These are phyloP conservation scores for Lysiphlebus fabarum DNA, from an alignment of 1,140 invertebrate genomes.

Conservation along the genomic window DNA sequence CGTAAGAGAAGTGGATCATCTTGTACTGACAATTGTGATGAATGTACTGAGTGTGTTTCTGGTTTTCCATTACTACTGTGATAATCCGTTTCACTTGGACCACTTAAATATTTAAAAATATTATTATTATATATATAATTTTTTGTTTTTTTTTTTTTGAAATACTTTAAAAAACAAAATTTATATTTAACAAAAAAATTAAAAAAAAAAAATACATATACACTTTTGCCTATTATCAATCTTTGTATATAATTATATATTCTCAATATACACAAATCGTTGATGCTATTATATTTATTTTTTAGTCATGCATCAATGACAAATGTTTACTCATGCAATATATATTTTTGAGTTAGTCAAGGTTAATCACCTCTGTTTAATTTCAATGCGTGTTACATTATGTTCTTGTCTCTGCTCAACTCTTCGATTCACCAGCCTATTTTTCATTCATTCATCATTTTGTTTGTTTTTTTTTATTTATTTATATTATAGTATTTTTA, in stretches of 20 bases:
- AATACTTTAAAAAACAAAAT: too few species aligned
- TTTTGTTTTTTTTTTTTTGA: too few species aligned
- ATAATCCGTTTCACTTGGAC: constrained; percentile 53
- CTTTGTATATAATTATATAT: neutral
- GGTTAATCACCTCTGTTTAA: constrained; percentile 64
- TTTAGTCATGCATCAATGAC: too few species aligned
- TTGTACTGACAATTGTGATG: constrained; percentile 57
- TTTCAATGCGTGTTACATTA: constrained; percentile 67
- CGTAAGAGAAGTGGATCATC: constrained; percentile 58
- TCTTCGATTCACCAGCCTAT: constrained; percentile 66
- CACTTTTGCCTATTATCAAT: neutral
- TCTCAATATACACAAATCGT: neutral
- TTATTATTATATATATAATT: neutral
- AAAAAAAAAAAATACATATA: neutral
- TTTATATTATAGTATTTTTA: neutral
- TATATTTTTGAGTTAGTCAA: constrained; percentile 12
- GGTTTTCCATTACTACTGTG: constrained; percentile 60
- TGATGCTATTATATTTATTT: too few species aligned
- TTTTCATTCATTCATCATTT: constrained; percentile 19
- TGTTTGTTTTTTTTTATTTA: constrained; percentile 34
- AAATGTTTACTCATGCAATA: constrained; percentile 6
- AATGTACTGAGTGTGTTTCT: constrained; percentile 59
- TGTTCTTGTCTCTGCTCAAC: constrained; percentile 68
- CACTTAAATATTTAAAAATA: constrained; percentile 35
- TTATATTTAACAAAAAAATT: neutral